Percentiles rank a stretch among this genome's conserved stretches.
Conservation (phyloP, 1,140 invertebrate species). For the Philotrypesis tridentata region DNA sequence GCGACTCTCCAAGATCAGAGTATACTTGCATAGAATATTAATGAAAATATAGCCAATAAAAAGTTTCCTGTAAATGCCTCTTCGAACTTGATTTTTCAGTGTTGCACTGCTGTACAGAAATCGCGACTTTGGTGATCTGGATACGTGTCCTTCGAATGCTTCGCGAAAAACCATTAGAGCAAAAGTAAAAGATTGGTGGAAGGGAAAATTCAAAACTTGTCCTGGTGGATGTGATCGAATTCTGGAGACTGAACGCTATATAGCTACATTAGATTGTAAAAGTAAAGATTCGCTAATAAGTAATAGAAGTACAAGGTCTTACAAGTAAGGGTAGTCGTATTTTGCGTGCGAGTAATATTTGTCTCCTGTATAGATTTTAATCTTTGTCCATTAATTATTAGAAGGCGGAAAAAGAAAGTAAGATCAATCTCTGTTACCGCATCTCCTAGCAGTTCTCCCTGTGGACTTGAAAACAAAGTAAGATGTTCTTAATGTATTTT, state of each 20-base stretch:
- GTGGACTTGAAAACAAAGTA: slow-evolving; percentile 18
- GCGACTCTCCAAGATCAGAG: slow-evolving; percentile 51
- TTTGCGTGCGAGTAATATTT: background rate
- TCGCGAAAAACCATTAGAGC: slow-evolving; percentile 35
- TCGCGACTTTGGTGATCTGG: slow-evolving; percentile 55
- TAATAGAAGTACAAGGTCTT: slow-evolving; percentile 52
- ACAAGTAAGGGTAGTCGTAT: slow-evolving; percentile 50
- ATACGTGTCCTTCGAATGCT: slow-evolving; percentile 40
- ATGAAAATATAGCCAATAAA: background rate
- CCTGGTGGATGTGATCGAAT: slow-evolving; percentile 46
- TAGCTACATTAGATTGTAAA: slow-evolving; percentile 55
- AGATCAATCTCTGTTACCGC: slow-evolving; percentile 49
- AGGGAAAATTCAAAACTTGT: slow-evolving; percentile 52
- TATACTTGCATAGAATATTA: slow-evolving; percentile 43
- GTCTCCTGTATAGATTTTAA: background rate
- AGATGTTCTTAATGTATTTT: background rate
- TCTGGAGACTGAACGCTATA: slow-evolving; percentile 56
- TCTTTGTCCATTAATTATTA: slow-evolving; percentile 25
- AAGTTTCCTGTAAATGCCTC: background rate
- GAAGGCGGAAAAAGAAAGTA: slow-evolving; percentile 51
- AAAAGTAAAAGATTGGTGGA: slow-evolving; percentile 56
- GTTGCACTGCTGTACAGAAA: slow-evolving; percentile 60
- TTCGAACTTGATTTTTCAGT: slow-evolving; percentile 42
- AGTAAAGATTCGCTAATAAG: slow-evolving; percentile 55
- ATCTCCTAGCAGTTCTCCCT: slow-evolving; percentile 47